Evolutionary conservation across 2,888 invertebrate genomes (phyloP), one percentile per base, ranked within the genome.

Genomic region (Dasypogon diadema): DNA sequence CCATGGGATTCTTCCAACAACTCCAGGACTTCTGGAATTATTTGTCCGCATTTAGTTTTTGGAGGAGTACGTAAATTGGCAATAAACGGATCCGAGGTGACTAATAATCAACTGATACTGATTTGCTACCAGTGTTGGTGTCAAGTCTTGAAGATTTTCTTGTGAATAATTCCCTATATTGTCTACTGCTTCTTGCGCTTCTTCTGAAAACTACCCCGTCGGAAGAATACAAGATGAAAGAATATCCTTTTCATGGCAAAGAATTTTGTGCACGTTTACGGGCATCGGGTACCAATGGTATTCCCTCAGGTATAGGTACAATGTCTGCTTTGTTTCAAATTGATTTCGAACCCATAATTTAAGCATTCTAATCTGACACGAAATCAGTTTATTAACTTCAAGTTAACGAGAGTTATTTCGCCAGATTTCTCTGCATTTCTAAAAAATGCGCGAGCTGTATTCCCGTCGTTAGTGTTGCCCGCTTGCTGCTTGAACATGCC

Each of bases 381-480:
- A 6, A 51, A 51, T 21, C 51, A 18, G 12, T 51, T 51, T 51
- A 51, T 2, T 21, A 51, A 51, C 6, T 2, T n/a, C 18, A 51
- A 2, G 18, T 51, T 51, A 51, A 51, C 51, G 6, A 16, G 4
- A 14, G 10, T 6, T 55, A 2, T 30, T 30, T 30, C 30, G 8
- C 4, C 30, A 30, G 8, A 5, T 8, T 30, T 30, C 30, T 30
- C 30, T 8, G 30, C 30, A 30, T 30, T 30, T 30, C 30, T 30
- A 8, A 30, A 30, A 8, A 30, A 30, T 8, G 3, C 8, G 30
- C 30, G 30, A 3, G 30, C 8, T 5, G 30, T 30, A 8, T 30
- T 30, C 14, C 51, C 51, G 51, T 51, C 51, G 14, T 51, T 51
- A 51, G 51, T 51, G 51, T 51, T 51, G 51, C 51, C 51, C 5